A percentile compares a stretch with the other conserved stretches of the same genome.
phyloP scores from a whole-genome alignment of 2,888 invertebrate species.

The Tetragnatha montana region DNA sequence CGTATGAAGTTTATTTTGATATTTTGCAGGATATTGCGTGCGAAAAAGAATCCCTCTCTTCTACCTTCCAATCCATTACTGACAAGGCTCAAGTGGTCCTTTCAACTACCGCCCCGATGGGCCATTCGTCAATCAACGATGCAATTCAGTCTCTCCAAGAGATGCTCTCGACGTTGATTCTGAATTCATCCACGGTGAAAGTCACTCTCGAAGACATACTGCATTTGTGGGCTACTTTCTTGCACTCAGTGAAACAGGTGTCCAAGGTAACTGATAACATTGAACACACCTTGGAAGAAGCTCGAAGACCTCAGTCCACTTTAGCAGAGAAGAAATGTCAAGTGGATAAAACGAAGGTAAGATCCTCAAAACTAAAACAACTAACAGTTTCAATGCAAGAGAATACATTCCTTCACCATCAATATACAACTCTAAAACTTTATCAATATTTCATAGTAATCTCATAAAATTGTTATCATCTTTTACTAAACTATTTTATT shows the following conservation, averaged over 20 bases:
- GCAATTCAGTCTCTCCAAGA: constrained; percentile 88
- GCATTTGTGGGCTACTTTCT: constrained; percentile 91
- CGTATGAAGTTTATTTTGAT: background rate
- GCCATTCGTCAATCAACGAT: constrained; percentile 90
- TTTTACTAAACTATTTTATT: background rate
- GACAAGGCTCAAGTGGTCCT: constrained; percentile 92
- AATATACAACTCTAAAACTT: too few relatives aligned
- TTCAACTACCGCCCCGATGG: constrained; percentile 91
- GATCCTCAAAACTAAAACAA: background rate
- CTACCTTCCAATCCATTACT: constrained; percentile 90
- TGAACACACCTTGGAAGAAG: constrained; percentile 84
- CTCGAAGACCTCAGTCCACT: constrained; percentile 85
- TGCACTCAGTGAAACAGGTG: constrained; percentile 90
- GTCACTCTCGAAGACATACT: constrained; percentile 90
- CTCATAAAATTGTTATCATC: background rate
- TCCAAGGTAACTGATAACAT: constrained; percentile 88
- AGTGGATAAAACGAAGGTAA: constrained; percentile 85
- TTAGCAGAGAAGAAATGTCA: constrained; percentile 91
- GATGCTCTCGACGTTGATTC: constrained; percentile 90
- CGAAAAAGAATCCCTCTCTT: constrained; percentile 94
- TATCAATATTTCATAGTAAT: background rate
- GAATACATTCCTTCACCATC: background rate
- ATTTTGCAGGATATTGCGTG: constrained; percentile 86
- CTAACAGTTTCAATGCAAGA: background rate
- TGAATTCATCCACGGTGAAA: constrained; percentile 93